These are phyloP conservation scores for Oreohelix idahoensis DNA, from an alignment of 1,140 invertebrate genomes.

Conservation along the genomic window DNA sequence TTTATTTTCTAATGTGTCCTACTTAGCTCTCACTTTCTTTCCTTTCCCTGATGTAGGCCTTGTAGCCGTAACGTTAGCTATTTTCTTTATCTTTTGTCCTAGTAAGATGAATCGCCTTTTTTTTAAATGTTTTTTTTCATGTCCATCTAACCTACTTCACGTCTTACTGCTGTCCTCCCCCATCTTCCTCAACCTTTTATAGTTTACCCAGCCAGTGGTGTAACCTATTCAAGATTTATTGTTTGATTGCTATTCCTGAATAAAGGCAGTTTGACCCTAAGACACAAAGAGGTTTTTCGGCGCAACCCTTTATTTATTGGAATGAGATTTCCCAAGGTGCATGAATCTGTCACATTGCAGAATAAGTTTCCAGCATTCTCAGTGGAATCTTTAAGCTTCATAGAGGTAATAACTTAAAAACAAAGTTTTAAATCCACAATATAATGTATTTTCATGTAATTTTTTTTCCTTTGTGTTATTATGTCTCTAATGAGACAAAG, in stretches of 20 bases:
- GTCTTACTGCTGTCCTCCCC: no score
- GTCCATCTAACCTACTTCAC: no score
- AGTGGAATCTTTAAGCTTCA: constrained; percentile 77
- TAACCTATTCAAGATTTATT: background rate
- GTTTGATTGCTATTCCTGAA: background rate
- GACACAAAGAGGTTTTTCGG: constrained; percentile 79
- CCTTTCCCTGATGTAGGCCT: no score
- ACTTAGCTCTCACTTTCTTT: no score
- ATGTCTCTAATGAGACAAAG: background rate
- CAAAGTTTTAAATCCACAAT: background rate
- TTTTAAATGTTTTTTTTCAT: no score
- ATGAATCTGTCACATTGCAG: constrained; percentile 70
- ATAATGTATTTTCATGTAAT: background rate
- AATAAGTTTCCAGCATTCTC: constrained; percentile 74
- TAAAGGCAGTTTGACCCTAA: constrained; percentile 73
- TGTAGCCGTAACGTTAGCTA: no score
- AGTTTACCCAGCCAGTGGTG: background rate
- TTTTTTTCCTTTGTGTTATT: background rate
- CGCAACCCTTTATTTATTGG: constrained; percentile 76
- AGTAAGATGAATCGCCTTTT: no score
- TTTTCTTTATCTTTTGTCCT: no score
- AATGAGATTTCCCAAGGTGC: constrained; percentile 72
- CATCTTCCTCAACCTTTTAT: no score
- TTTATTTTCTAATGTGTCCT: no score
- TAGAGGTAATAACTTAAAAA: constrained; percentile 64